Conservation (phyloP, 2,113 vertebrate species). For the Nesoenas mayeri region DNA sequence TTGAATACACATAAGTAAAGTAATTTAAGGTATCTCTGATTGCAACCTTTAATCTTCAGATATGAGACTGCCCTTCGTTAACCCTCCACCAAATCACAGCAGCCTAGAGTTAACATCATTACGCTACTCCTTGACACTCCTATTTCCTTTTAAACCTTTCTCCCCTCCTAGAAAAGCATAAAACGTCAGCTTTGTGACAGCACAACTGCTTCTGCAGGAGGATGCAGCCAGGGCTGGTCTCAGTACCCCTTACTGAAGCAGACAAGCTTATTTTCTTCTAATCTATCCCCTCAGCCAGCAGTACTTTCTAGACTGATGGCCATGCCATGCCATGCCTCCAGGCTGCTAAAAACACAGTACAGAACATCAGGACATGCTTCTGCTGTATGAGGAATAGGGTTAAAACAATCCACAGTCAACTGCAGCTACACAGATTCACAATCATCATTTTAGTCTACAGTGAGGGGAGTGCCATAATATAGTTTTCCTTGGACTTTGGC, state of each 20-base stretch:
- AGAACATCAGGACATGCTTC: not conserved
- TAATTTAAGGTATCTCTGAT: not conserved
- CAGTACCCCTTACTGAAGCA: not conserved
- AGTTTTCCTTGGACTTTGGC: not conserved
- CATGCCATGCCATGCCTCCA: not conserved
- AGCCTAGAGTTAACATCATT: not conserved
- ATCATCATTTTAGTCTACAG: too few species aligned
- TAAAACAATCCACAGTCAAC: not conserved
- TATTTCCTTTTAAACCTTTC: not conserved
- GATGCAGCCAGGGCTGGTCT: not conserved
- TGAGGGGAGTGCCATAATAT: fast-evolving
- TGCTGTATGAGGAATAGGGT: not conserved
- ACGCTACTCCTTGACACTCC: not conserved
- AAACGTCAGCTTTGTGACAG: not conserved
- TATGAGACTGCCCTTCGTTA: not conserved
- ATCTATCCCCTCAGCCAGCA: not conserved
- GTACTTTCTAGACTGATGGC: not conserved
- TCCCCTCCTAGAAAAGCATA: not conserved
- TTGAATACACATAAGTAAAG: not conserved
- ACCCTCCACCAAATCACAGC: not conserved
- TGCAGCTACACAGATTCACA: not conserved
- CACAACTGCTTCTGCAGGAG: not conserved
- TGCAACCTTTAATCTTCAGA: not conserved
- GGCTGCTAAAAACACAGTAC: not conserved
- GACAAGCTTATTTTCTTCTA: not conserved